Base-by-base conservation (phyloP, 2,888 invertebrate species). In the Apodemia zela region DNA sequence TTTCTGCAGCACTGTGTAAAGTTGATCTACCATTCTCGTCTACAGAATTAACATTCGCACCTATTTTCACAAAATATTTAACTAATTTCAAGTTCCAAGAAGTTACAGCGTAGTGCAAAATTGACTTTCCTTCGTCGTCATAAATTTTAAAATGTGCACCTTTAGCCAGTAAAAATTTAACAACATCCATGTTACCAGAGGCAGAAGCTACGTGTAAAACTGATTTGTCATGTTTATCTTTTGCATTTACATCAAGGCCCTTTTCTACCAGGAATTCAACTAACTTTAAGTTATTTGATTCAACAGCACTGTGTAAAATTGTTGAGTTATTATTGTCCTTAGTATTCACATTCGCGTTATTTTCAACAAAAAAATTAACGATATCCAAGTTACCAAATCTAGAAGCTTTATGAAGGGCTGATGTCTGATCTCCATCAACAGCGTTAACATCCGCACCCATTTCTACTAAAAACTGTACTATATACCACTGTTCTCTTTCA, bases 261-360 rank as follows among this genome's bases (percentile, higher is more conserved):
- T 51, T 51, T 21, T 6, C 45, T 11, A 58, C 18, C 8, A 57
- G 29, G 7, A 45, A 38, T 7, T 45, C 21, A 6, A 58, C 1
- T 15, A 49, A 18, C 18, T 49, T 18, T 17, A 17, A 17, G 18
- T 49, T 49, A 49, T n/a, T 18, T 18, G 17, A 17, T 49, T 49
- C 17, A 17, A 47, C 54, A 25, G 51, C 62, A 59, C 49, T 61
- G 11, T 59, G 59, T 17, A 65, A 59, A 64, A 47, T 49, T 51
- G 66, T 61, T 38, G 65, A 18, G 65, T 65, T 3, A 58, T 29
- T n/a, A 0, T 4, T 33, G 21, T 58, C 25, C 18, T 29, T 25
- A 25, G n/a, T 11, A 58, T 13, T 25, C 8, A 33, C n/a, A 58
- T 58, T 21, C 29, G 58, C 58, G 11, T 25, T 13, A 33, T 17